Base-by-base conservation (phyloP, 2,888 invertebrate genomes). In the Drosophila fulvimacula region DNA sequence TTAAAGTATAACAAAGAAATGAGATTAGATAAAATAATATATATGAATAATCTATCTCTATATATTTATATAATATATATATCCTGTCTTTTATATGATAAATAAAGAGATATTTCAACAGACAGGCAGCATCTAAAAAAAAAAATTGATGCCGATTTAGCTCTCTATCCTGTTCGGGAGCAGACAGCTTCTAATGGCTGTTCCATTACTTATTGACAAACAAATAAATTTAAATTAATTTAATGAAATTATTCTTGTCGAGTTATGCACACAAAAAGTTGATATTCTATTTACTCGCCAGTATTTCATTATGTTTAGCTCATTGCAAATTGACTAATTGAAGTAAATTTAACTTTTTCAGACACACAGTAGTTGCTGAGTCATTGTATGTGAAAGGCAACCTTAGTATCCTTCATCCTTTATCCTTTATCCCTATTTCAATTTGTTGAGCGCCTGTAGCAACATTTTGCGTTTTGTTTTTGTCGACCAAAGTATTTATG, bases 241-340 rank as follows among this genome's bases (percentile, higher is more conserved):
- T 24, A 6, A 24, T 15, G 1, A 3, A 44, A 44, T 24, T 46
- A 41, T 15, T n/a, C 7, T 21, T 10, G 17, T 15, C 7, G 5
- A 9, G 32, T 19, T 39, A 1, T 27, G 38, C n/a, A 5, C 27
- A 41, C 1, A 19, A 17, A 19, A 7, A 32, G 30, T 48, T 48
- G 17, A 6, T 24, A 17, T 30, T 30, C 11, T 6, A 17, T 39
- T 41, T 17, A 48, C 10, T 34, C 9, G 15, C 15, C 4, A 19
- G 19, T 55, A 55, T 39, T 38, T 55, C 10, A 41, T 42, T 34
- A 39, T 34, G 24, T 19, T 13, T 9, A 11, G 27, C 24, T 19
- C 34, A 57, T 42, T 42, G 36, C 21, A 19, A 6, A 36, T 49
- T 46, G 32, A 66, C 36, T 73, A 55, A 58, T 58, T 24, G n/a